Conservation (phyloP, 2,797 vertebrate species). For the Scleropages formosus region DNA sequence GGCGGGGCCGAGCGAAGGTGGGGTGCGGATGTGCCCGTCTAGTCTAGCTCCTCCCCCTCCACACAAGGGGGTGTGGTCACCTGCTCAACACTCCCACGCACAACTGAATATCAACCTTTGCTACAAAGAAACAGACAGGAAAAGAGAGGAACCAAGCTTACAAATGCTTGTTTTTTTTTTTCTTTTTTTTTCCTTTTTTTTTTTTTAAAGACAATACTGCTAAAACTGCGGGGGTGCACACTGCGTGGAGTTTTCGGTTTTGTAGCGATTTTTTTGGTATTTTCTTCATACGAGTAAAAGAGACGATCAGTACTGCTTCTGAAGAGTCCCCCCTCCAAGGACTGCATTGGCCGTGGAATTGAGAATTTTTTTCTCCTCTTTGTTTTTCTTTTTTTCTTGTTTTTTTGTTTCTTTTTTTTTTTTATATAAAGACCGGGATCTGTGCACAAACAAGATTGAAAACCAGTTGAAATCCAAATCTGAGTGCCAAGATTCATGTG, state of each 20-base stretch:
- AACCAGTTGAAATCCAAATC: constrained; percentile 75
- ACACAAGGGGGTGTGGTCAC: constrained; percentile 54
- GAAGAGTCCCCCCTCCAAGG: constrained; percentile 34
- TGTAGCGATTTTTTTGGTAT: constrained; percentile 46
- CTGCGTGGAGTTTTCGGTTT: constrained; percentile 49
- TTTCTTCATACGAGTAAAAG: constrained; percentile 48
- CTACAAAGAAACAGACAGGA: constrained; percentile 58
- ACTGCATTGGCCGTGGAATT: constrained; percentile 42
- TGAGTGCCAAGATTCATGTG: constrained; percentile 89
- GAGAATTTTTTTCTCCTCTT: constrained; percentile 36
- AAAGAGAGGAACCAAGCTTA: constrained; percentile 70
- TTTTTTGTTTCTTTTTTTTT: constrained; percentile 34
- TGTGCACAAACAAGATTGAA: constrained; percentile 68
- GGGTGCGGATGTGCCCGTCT: constrained; percentile 20
- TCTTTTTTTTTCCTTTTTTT: constrained; percentile 31
- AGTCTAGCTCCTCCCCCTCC: constrained; percentile 38
- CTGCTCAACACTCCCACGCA: constrained; percentile 67
- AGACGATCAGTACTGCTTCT: constrained; percentile 63
- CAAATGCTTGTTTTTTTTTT: constrained; percentile 63
- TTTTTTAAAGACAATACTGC: constrained; percentile 39
- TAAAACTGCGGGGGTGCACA: constrained; percentile 51
- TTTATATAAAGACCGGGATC: constrained; percentile 62
- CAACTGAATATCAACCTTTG: constrained; percentile 69
- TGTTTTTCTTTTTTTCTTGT: constrained; percentile 25
- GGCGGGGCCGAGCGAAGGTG: constrained; percentile 18